Evolutionary conservation across 2,113 vertebrate species (phyloP).

Genomic region (Vombatus ursinus): DNA sequence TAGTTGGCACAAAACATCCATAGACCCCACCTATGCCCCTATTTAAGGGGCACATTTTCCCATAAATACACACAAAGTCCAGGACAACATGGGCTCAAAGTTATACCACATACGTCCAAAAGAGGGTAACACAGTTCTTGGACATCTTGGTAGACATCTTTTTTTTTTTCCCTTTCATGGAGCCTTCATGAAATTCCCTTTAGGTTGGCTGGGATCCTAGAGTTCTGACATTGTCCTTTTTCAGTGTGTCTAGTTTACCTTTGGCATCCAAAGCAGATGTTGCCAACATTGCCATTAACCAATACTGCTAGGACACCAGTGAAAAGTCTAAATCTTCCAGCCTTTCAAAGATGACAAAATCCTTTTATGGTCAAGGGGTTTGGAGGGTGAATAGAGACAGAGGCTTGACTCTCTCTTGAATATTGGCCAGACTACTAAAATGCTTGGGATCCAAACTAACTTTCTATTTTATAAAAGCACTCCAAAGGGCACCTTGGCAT

Average conservation of each 20-base stretch:
- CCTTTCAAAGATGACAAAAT: background rate
- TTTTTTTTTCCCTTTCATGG: background rate
- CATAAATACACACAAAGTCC: background rate
- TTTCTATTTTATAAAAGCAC: background rate
- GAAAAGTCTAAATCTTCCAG: background rate
- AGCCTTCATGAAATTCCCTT: background rate
- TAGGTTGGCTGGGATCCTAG: background rate
- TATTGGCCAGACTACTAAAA: background rate
- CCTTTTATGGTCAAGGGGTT: too few relatives aligned
- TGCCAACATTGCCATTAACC: background rate
- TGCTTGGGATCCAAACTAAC: too few relatives aligned
- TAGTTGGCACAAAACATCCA: background rate
- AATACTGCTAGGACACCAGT: background rate
- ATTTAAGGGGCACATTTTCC: background rate
- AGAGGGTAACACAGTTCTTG: background rate
- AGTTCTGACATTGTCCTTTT: background rate
- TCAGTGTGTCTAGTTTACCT: background rate
- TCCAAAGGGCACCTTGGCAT: background rate
- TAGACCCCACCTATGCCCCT: background rate
- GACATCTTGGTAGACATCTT: background rate
- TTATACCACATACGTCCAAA: background rate
- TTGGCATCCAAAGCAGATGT: background rate
- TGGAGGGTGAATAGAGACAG: background rate
- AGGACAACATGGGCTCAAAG: background rate
- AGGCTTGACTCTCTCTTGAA: background rate